Percentiles rank a stretch among this genome's conserved stretches.
These are phyloP conservation scores for Aselliscus stoliczkanus DNA, from an alignment of 2,797 vertebrate genomes.

Conservation along the genomic window DNA sequence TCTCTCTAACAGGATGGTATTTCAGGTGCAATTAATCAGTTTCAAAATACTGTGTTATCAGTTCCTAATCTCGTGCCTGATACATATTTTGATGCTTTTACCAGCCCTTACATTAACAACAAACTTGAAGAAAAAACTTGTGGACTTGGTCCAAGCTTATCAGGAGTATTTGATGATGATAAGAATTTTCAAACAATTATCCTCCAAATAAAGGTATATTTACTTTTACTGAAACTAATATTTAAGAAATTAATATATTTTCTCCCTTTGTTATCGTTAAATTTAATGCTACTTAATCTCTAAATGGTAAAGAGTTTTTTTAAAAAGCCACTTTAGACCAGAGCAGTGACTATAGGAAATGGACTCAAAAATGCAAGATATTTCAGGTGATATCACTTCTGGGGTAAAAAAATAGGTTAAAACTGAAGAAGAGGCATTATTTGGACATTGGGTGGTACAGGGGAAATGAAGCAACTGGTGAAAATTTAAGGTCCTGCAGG, in stretches of 20 bases:
- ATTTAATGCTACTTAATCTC: neutral
- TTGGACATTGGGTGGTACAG: neutral
- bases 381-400: neutral
- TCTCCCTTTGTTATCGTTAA: neutral
- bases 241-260: neutral
- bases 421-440: conserved; percentile 14
- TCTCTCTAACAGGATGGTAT: conserved; percentile 79
- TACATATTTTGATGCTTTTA: conserved; percentile 83
- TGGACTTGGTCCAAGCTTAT: conserved; percentile 82
- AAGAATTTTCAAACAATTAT: conserved; percentile 80
- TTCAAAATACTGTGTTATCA: conserved; percentile 84
- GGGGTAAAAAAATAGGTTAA: neutral
- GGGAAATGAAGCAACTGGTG: neutral
- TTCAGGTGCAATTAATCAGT: conserved; percentile 80
- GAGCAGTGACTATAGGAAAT: neutral
- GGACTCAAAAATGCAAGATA: neutral
- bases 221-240: neutral
- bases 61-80: conserved; percentile 83
- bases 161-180: conserved; percentile 85
- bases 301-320: neutral
- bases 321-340: neutral
- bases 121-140: conserved; percentile 80
- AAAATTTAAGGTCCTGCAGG: neutral
- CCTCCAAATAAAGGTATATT: conserved; percentile 84
- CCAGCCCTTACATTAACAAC: conserved; percentile 78